These are phyloP conservation scores for Macrophya annulata DNA, from an alignment of 2,888 invertebrate genomes.

Conservation along the genomic window DNA sequence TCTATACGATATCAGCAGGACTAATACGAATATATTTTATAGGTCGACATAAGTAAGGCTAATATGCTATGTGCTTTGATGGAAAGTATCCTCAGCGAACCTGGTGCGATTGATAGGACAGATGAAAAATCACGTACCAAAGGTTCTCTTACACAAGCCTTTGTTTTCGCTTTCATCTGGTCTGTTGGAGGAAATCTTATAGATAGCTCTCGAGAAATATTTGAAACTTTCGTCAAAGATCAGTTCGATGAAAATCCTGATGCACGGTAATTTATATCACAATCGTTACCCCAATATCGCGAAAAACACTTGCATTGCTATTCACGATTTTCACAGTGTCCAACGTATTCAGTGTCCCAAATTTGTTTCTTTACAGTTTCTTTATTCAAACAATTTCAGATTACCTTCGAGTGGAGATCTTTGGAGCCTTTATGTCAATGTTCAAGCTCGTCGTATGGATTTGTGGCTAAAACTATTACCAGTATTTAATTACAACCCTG, in stretches of 20 bases:
- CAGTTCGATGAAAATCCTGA: conserved; percentile 88
- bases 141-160: conserved; percentile 87
- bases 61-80: conserved; percentile 88
- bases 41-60: conserved; percentile 93
- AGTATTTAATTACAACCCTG: conserved; percentile 85
- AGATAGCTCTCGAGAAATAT: conserved; percentile 85
- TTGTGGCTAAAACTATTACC: conserved; percentile 91
- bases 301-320: conserved; percentile 29
- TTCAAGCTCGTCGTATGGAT: conserved; percentile 86
- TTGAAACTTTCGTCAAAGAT: conserved; percentile 86
- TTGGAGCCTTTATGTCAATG: conserved; percentile 90
- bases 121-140: conserved; percentile 82
- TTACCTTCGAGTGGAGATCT: conserved; percentile 86
- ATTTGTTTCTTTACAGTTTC: background rate
- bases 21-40: conserved; percentile 58
- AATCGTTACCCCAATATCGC: background rate
- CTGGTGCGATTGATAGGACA: conserved; percentile 84
- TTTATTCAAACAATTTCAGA: conserved; percentile 78
- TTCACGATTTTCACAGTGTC: conserved; percentile 38
- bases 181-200: conserved; percentile 91
- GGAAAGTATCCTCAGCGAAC: conserved; percentile 85
- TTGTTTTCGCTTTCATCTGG: conserved; percentile 93
- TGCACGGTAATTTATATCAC: conserved; percentile 80
- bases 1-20: background rate
- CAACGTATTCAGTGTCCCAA: background rate